phyloP scores from a whole-genome alignment of 2,113 vertebrate species.

The Dasyornis broadbenti region DNA sequence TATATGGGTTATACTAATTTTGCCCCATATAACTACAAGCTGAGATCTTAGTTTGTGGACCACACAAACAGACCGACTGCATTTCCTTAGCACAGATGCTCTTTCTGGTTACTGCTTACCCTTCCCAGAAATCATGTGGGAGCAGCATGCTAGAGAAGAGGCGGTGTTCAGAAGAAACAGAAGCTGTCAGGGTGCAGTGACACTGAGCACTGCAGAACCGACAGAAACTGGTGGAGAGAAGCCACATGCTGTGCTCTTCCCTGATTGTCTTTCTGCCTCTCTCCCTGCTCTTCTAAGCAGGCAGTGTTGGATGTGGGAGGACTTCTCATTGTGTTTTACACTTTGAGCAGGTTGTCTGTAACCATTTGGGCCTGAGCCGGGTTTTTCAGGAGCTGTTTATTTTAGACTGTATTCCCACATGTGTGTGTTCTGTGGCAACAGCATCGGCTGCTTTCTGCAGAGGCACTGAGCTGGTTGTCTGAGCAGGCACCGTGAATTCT shows the following conservation, averaged over 20 bases:
- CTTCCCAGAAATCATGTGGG: neutral
- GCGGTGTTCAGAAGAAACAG: neutral
- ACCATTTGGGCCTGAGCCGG: neutral
- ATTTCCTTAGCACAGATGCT: neutral
- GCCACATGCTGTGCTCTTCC: neutral
- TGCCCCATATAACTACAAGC: neutral
- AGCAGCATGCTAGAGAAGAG: neutral
- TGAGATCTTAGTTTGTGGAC: neutral
- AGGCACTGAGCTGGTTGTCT: neutral
- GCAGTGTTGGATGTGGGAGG: accelerated
- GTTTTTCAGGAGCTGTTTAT: neutral
- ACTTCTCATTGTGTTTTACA: neutral
- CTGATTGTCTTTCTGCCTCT: neutral
- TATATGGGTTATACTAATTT: neutral
- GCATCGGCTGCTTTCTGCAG: neutral
- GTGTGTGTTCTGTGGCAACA: neutral
- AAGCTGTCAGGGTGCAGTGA: neutral
- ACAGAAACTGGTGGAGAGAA: neutral
- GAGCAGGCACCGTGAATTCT: too few relatives aligned
- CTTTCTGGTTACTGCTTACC: neutral
- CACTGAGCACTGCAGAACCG: neutral
- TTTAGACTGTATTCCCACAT: neutral
- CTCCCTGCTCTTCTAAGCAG: neutral
- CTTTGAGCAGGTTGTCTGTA: neutral
- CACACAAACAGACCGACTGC: neutral